Evolutionary conservation across 2,888 invertebrate species (phyloP), one percentile per base, ranked within the genome.

Genomic region (Mycogona germanica): DNA sequence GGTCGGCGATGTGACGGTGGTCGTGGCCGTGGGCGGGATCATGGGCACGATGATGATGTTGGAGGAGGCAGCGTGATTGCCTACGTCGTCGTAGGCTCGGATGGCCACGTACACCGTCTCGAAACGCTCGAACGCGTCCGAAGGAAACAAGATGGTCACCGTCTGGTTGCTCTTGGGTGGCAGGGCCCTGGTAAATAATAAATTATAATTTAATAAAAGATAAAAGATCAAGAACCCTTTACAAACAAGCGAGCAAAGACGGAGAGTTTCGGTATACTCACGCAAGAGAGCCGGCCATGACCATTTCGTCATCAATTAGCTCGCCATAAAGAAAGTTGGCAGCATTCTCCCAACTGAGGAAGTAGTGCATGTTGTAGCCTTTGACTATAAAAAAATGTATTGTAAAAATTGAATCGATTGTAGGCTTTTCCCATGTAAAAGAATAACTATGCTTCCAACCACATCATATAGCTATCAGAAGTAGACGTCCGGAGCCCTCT

Each of bases 31-130:
- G 17, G 9, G 12, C 7, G 14, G 19, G 9, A 21, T 14, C 28
- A 47, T 5, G 3, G 29, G 47, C 26, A 47, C 21, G n/a, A 26
- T 21, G 29, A 47, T 30, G n/a, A 47, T 30, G 29, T 47, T 47
- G 3, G 47, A 47, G n/a, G n/a, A 17, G 29, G 14, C n/a, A 29
- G 47, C 47, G 14, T 14, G 12, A 21, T 47, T 47, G 14, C 29
- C 29, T n/a, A 4, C 12, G n/a, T 47, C 47, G 29, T 47, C 47
- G 21, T 29, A 47, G 3, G 47, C 47, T 26, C 47, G 28, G 21
- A 47, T 47, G 5, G 47, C 2, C 3, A 47, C 23, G 42, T 42
- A 42, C 7, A 19, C 42, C 14, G 42, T 21, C 19, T n/a, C 23
- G 19, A 5, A 14, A 42, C 4, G 23, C 14, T 7, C 42, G 7